Evolutionary conservation across 2,113 vertebrate genomes (phyloP), one percentile per base, ranked within the genome.

Genomic region (Miniopterus natalensis): DNA sequence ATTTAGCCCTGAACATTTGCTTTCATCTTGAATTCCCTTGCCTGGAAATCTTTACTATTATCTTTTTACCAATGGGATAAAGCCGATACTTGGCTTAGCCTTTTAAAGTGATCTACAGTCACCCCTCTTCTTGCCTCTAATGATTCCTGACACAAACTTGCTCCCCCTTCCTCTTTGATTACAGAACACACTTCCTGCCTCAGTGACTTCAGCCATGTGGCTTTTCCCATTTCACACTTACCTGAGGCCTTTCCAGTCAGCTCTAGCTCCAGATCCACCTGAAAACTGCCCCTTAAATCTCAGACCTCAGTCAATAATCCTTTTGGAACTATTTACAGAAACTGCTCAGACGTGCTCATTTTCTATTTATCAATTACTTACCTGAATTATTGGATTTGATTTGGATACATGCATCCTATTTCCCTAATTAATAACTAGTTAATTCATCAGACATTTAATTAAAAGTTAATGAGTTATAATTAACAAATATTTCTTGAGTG

Each of bases 401-500:
- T 78, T 74, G 68, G 12, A 42, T 66, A 45, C 84, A n/a, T 53
- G 14, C 25, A 66, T 57, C 53, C 20, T 92, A 66, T 57, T 57
- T 79, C 12, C 36, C 20, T 40, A 92, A 75, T 29, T 79, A 88
- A 65, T 75, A 45, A 31, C 21, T 65, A 61, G 8, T 25, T 79
- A 49, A 89, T 9, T 17, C 21, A 25, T 57, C 51, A 75, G 61
- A 57, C 40, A 31, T 71, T 70, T 49, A 40, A 85, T 71, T 78
- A 89, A 36, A 36, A 7, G 25, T 84, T 73, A 53, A 65, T 80
- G 65, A 95, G 57, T 9, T 74, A 90, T 90, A 51, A 88, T 89
- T 49, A 78, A 85, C 40, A 88, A 49, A n/a, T 95, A 93, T 59
- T 86, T 88, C 74, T 74, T 65, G 78, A 61, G 23, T 63, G 31